Base-by-base conservation (phyloP, 2,113 vertebrate species). In the Redunca redunca region DNA sequence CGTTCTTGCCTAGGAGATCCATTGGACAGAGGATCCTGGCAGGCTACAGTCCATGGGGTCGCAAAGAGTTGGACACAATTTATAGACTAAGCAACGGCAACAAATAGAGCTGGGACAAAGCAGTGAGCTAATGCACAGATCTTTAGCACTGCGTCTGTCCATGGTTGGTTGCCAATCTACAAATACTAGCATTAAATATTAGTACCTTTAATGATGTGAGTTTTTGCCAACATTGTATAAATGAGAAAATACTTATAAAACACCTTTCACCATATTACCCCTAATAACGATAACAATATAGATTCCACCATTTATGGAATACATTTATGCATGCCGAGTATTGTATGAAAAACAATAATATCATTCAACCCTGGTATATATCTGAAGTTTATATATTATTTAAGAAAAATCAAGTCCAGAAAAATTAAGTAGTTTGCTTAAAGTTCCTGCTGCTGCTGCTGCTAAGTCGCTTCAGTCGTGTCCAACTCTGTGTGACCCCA, bases 381-480 rank as follows among this genome's bases (percentile, higher is more conserved):
- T 40, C 3, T 60, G 15, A 97, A 84, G 13, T 60, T 81, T 94
- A 88, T 74, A 19, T 3, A 74, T 60, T 53, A 17, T 28, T 62
- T 85, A 91, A 86, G 13, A 88, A 80, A 30, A 93, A 94, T 40
- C 9, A 94, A 46, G 5, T 64, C 43, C 53, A 57, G 14, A 87
- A 62, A 36, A 52, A 82, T 62, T 4, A 81, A 28, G 15, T 60
- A 3, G 7, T 52, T 89, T 86, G 7, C 19, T 9, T 19, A 8
- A 88, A 50, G 30, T 81, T 46, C 30, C 12, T 84, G 55, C 55
- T 25, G 55, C 55, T 50, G 55, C 57, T 58, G 23, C 23, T 58
- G 57, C 57, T 58, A 58, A 58, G 57, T 26, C 4, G 0, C 57
- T 58, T 58, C 25, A 58, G 57, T 58, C 9, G 0, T 58, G 57